Conservation (phyloP, 1,140 invertebrate species). For the Halictus rubicundus region DNA sequence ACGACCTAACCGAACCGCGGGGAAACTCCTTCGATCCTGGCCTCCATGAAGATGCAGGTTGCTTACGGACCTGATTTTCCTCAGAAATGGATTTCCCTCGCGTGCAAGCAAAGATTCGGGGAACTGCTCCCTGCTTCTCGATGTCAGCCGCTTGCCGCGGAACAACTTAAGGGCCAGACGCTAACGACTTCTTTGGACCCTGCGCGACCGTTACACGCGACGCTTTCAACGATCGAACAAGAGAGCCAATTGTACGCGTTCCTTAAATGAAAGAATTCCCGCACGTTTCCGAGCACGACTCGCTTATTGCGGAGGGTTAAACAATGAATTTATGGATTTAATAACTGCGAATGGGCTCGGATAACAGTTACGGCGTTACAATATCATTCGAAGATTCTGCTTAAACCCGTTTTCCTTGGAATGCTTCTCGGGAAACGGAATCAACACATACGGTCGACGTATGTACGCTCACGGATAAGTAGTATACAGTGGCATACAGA, state of each 20-base stretch:
- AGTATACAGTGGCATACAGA: too few species aligned
- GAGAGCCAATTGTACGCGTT: not conserved
- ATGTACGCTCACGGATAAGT: too few species aligned
- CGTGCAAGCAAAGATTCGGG: not conserved
- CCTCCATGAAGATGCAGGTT: not conserved
- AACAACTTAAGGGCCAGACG: constrained; percentile 7
- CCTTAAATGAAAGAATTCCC: not conserved
- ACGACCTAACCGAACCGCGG: constrained; percentile 7
- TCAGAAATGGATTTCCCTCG: not conserved
- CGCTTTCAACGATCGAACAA: not conserved
- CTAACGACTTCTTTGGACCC: constrained; percentile 38
- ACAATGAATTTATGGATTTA: not conserved
- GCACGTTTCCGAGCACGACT: not conserved
- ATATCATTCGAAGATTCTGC: not conserved
- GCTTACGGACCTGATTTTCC: constrained; percentile 10
- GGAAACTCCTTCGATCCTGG: constrained; percentile 1
- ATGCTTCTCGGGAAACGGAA: too few species aligned
- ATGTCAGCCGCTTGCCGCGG: not conserved
- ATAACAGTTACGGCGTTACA: not conserved
- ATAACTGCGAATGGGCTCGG: not conserved
- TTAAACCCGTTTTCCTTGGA: too few species aligned
- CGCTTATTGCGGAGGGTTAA: not conserved
- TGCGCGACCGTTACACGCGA: not conserved
- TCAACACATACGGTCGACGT: too few species aligned
- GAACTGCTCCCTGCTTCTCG: constrained; percentile 6